Conservation (phyloP, 2,113 vertebrate genomes). For the Rhizomys pruinosus region DNA sequence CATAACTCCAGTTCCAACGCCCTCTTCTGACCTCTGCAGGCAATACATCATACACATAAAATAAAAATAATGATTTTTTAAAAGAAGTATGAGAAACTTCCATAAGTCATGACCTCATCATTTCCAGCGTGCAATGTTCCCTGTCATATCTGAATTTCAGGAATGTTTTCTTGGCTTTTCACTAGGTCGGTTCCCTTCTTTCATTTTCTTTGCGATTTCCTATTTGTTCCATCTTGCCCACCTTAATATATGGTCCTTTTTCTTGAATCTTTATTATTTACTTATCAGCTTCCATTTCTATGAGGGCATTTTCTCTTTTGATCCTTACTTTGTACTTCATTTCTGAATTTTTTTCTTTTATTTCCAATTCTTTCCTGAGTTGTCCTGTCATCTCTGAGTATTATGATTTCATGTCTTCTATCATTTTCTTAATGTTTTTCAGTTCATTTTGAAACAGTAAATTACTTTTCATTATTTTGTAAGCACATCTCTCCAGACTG, state of each 20-base stretch:
- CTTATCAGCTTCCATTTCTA: background rate
- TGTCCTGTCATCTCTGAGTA: background rate
- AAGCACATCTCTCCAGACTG: conserved; percentile 17
- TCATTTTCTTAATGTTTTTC: conserved; percentile 8
- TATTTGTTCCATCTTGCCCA: background rate
- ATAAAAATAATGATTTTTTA: no score
- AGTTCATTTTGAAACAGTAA: conserved; percentile 10
- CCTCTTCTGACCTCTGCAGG: no score
- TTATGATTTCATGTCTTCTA: background rate
- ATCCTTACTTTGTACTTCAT: background rate
- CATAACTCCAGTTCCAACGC: no score
- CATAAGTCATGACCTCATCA: background rate
- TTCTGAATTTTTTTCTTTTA: background rate
- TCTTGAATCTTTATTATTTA: background rate
- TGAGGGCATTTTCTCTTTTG: background rate
- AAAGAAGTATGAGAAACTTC: background rate
- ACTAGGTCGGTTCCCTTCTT: background rate
- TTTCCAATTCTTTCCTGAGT: conserved; percentile 12
- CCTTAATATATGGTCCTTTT: background rate
- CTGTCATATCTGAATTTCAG: background rate
- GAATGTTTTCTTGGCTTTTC: background rate
- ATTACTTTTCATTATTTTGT: background rate
- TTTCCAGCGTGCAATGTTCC: background rate
- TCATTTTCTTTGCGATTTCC: conserved; percentile 23
- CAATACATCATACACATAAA: no score